phyloP scores from a whole-genome alignment of 2,888 invertebrate species.

The Macrophya alboannulata region DNA sequence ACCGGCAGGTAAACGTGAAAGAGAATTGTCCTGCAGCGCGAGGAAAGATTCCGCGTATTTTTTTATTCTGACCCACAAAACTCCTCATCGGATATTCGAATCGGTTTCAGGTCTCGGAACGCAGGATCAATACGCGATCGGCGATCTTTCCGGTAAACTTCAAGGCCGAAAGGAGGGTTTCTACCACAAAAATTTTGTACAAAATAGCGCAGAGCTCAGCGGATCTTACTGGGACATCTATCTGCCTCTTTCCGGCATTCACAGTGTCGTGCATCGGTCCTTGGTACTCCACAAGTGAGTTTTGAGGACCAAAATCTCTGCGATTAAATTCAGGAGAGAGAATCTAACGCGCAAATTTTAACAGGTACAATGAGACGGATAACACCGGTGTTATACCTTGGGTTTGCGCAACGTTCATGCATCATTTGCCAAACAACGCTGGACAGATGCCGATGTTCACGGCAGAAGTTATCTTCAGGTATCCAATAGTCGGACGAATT shows the following conservation, averaged over 20 bases:
- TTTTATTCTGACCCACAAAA: not conserved
- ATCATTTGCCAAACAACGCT: conserved; percentile 85
- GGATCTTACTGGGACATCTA: conserved; percentile 92
- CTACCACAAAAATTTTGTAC: conserved; percentile 86
- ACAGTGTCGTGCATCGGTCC: conserved; percentile 91
- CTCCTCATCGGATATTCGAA: conserved; percentile 42
- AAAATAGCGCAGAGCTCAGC: conserved; percentile 88
- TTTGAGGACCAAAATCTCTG: not conserved
- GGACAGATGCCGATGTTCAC: conserved; percentile 89
- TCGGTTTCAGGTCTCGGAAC: conserved; percentile 85
- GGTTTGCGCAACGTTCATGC: conserved; percentile 85
- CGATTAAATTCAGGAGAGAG: not conserved
- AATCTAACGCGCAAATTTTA: not conserved
- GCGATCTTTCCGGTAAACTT: conserved; percentile 94
- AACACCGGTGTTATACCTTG: conserved; percentile 80
- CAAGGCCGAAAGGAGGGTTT: conserved; percentile 87
- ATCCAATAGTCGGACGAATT: conserved; percentile 93
- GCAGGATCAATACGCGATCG: conserved; percentile 94
- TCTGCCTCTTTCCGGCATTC: conserved; percentile 90
- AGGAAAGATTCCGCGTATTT: not conserved
- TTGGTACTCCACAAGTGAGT: conserved; percentile 88
- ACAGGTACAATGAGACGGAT: conserved; percentile 81
- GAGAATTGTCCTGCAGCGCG: not conserved
- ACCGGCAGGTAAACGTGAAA: conserved; percentile 83
- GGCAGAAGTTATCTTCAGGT: conserved; percentile 91